phyloP scores from a whole-genome alignment of 2,797 vertebrate genomes.

The Prunella strophiata region DNA sequence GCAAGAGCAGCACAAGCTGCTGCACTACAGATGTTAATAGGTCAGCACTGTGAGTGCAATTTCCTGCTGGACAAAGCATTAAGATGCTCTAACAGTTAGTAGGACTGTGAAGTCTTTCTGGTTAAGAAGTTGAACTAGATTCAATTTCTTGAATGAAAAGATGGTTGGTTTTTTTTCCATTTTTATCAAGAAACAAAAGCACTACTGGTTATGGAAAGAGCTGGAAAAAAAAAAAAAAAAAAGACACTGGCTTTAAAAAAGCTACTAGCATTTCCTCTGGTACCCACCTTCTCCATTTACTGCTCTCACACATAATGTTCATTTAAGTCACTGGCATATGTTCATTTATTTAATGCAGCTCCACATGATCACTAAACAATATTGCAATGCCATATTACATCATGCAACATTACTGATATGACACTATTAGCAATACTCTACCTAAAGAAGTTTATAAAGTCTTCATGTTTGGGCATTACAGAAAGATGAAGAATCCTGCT shows the following conservation, averaged over 20 bases:
- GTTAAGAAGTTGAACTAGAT: conserved; percentile 42
- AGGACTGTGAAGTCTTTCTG: not conserved
- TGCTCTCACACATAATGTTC: not conserved
- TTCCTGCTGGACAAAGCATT: conserved; percentile 20
- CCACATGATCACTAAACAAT: not conserved
- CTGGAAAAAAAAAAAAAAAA: conserved; percentile 8
- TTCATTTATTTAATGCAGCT: not conserved
- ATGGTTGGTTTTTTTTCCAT: not conserved
- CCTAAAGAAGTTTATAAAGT: not conserved
- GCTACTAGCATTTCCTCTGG: not conserved
- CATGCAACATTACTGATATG: not conserved
- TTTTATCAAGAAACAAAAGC: not conserved
- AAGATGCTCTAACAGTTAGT: not conserved
- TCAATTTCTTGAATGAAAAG: conserved; percentile 27
- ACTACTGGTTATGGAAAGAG: not conserved
- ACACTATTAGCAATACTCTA: not conserved
- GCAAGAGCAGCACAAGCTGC: not conserved
- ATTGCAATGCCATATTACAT: not conserved
- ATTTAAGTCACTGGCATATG: not conserved
- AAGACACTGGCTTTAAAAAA: not conserved
- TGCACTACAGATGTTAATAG: not conserved
- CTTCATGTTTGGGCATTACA: not conserved
- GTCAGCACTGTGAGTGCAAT: not conserved
- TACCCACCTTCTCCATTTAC: not conserved
- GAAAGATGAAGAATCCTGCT: not conserved